Percentiles rank a stretch among this genome's conserved stretches.
Evolutionary conservation across 2,113 vertebrate genomes (phyloP).

Genomic region (Pseudonaja textilis): DNA sequence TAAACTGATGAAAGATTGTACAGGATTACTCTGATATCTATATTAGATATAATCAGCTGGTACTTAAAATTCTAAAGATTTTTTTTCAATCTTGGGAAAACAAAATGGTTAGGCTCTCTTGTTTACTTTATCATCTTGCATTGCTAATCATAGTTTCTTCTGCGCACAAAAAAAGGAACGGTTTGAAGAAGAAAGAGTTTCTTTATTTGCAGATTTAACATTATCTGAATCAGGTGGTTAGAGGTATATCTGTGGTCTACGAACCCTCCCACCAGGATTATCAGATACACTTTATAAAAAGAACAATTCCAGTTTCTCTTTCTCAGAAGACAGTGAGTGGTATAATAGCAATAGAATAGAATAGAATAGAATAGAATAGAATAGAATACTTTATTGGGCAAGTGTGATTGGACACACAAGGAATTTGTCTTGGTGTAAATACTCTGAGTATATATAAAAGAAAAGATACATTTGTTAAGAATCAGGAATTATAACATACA

Average conservation of each 20-base stretch:
- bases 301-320: not conserved
- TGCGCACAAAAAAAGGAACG: not conserved
- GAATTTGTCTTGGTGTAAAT: too few species aligned
- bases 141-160: not conserved
- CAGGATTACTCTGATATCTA: not conserved
- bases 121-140: not conserved
- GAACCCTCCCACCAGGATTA: not conserved
- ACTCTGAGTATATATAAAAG: too few species aligned
- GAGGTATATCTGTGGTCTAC: not conserved
- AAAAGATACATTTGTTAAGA: too few species aligned
- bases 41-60: not conserved
- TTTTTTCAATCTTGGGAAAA: not conserved
- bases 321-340: not conserved
- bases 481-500: too few species aligned
- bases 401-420: too few species aligned
- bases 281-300: not conserved
- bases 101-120: not conserved
- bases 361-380: too few species aligned
- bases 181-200: not conserved
- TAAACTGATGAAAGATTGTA: not conserved
- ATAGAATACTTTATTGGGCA: too few species aligned
- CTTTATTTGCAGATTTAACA: not conserved
- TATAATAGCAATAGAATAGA: not conserved
- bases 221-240: not conserved
- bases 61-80: not conserved